phyloP scores from a whole-genome alignment of 2,113 vertebrate species.

The Haplotaxodon microlepis region DNA sequence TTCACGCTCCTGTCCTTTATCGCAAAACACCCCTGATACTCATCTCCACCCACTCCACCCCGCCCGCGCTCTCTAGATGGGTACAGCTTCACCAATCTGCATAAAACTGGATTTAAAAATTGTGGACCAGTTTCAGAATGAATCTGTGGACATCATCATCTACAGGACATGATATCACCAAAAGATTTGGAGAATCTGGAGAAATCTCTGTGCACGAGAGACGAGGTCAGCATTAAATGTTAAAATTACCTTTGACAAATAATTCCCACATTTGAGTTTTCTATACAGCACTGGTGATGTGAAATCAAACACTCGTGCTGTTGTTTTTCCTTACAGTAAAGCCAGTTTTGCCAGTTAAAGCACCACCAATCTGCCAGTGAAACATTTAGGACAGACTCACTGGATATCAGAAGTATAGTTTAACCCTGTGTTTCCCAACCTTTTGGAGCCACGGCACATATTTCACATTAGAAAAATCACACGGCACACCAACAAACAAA shows the following conservation, averaged over 20 bases:
- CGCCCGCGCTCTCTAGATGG: fast-evolving
- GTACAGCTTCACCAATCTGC: not conserved
- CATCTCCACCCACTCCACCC: not conserved
- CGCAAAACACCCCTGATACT: not conserved
- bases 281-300: not conserved
- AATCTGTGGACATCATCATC: not conserved
- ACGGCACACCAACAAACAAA: not conserved
- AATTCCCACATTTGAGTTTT: not conserved
- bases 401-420: not conserved
- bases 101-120: not conserved
- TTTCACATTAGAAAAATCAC: not conserved
- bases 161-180: not conserved
- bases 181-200: not conserved
- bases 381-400: not conserved
- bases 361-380: not conserved
- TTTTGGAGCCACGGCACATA: not conserved
- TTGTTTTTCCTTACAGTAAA: fast-evolving
- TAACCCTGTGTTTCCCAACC: not conserved
- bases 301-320: not conserved
- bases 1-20: not conserved
- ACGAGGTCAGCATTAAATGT: not conserved
- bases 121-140: not conserved
- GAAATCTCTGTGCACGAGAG: not conserved
- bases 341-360: not conserved
- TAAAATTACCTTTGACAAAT: not conserved